phyloP scores from a whole-genome alignment of 2,113 vertebrate species.

The Callocephalon fimbriatum region DNA sequence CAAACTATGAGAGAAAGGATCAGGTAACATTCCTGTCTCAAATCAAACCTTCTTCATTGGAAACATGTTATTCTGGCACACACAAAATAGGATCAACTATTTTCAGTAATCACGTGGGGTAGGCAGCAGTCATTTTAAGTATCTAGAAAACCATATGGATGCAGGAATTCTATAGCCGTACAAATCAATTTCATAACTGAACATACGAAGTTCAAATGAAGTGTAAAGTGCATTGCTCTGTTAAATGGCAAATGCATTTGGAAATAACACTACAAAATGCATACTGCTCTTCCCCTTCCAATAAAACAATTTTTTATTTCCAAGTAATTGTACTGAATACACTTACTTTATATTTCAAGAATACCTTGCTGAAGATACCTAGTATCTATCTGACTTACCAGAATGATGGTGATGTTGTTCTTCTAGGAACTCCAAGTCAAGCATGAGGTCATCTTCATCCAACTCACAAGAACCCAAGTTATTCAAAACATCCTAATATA shows the following conservation, averaged over 20 bases:
- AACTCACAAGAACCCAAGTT: constrained; percentile 95
- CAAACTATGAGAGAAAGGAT: background rate
- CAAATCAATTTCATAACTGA: background rate
- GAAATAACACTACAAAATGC: background rate
- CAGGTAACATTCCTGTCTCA: background rate
- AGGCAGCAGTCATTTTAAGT: background rate
- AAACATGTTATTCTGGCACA: background rate
- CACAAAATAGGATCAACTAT: background rate
- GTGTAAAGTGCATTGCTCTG: background rate
- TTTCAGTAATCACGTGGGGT: background rate
- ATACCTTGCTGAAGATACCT: background rate
- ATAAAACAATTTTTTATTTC: background rate
- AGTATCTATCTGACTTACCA: constrained; percentile 77
- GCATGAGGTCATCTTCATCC: constrained; percentile 97
- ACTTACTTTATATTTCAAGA: background rate
- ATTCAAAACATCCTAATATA: constrained; percentile 90
- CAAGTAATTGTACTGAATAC: background rate
- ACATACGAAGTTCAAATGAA: background rate
- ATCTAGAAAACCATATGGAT: background rate
- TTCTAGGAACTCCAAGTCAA: constrained; percentile 94
- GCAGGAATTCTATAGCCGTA: background rate
- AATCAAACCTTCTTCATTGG: background rate
- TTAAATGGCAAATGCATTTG: background rate
- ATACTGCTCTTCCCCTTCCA: background rate
- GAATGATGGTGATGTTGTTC: constrained; percentile 87